Conservation (phyloP, 2,113 vertebrate species). For the Nothobranchius kuhntae region DNA sequence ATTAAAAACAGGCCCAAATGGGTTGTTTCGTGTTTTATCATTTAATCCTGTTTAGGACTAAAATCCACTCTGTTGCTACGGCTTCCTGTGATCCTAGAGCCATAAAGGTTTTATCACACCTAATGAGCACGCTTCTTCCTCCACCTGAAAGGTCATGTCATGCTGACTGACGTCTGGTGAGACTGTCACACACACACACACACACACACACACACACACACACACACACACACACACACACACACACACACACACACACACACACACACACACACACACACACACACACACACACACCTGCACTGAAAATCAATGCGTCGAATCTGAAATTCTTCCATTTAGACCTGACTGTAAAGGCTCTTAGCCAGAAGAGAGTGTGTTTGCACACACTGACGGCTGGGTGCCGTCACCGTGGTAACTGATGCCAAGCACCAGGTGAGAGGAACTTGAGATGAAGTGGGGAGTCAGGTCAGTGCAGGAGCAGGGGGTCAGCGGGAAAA, state of each 20-base stretch:
- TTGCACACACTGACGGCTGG: conserved; percentile 5
- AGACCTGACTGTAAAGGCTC: background rate
- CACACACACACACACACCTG: no score
- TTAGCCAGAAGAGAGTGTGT: background rate
- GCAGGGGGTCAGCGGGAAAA: background rate
- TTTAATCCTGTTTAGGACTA: background rate
- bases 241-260: background rate
- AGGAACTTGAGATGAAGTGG: conserved; percentile 55
- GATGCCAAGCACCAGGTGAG: conserved; percentile 47
- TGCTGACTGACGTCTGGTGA: background rate
- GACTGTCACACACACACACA: background rate
- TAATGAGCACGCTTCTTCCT: conserved; percentile 28
- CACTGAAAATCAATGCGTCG: no score
- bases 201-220: background rate
- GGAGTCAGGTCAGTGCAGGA: conserved; percentile 36
- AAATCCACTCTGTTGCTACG: background rate
- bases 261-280: no score
- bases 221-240: background rate
- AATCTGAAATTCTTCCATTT: background rate
- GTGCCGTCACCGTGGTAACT: conserved; percentile 55
- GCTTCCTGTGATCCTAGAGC: background rate
- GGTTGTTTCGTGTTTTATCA: no score
- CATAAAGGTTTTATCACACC: conserved; percentile 44
- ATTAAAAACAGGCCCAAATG: background rate
- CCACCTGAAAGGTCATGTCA: conserved; percentile 28